Evolutionary conservation across 2,113 vertebrate genomes (phyloP), one percentile per base, ranked within the genome.

Genomic region (Struthidea cinerea): DNA sequence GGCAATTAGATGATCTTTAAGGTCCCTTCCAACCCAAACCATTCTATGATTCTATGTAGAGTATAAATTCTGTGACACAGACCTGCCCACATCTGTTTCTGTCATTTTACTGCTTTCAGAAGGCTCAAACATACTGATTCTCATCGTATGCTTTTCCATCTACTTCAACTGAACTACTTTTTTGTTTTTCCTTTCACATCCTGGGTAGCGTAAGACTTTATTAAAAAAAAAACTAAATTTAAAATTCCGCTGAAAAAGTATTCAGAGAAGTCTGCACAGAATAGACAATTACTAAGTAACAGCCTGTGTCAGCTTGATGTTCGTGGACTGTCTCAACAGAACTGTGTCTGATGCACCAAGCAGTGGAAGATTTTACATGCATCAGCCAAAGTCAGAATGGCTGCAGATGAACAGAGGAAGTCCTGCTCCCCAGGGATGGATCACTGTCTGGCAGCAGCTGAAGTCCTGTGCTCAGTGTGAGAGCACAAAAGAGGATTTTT

Each of bases 401-500:
- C 35, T 52, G 53, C 1, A 0, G 22, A 20, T 21, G 64, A 33
- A 8, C 7, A 5, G 77, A 67, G 77, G 76, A 74, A 88, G 60
- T 59, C 17, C 14, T 3, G 1, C 8, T 77, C 46, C 53, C 56
- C 44, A 5, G 59, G 61, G 80, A 59, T 4, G 28, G 39, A 15
- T 73, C 33, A 7, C 28, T 56, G 44, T 35, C 41, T 6, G 1
- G 49, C 65, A 82, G 68, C 71, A 76, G 44, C n/a, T 49, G 0
- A 65, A 68, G 44, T 7, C 28, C 47, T 5, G 33, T 24, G 46
- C 30, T 68, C 42, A 5, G 7, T 8, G 2, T 37, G 33, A n/a
- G 1, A 1, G 21, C 32, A 28, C 0, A 0, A 22, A 44, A 4
- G 15, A 65, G 41, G 12, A 61, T 18, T 10, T n/a, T 32, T 42